These are phyloP conservation scores for Acleris cristana DNA, from an alignment of 2,888 invertebrate genomes.

Conservation along the genomic window DNA sequence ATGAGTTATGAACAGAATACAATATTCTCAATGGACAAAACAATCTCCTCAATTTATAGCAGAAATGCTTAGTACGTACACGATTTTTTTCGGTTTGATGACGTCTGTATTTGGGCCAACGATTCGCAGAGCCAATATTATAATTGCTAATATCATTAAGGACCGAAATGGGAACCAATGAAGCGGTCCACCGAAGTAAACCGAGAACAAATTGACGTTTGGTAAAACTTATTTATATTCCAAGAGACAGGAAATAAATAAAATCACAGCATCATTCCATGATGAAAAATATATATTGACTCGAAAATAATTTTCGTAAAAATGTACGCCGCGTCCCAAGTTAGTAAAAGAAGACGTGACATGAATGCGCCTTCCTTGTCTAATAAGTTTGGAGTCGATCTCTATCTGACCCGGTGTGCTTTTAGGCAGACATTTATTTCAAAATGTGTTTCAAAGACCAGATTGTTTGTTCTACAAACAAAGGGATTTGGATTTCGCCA, in stretches of 20 bases:
- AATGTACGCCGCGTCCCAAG: background rate
- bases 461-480: background rate
- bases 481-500: background rate
- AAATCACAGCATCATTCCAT: background rate
- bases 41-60: no score
- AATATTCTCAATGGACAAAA: background rate
- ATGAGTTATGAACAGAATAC: background rate
- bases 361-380: conserved; percentile 5
- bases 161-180: conserved; percentile 7
- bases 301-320: conserved; percentile 4
- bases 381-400: conserved; percentile 4
- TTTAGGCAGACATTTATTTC: no score
- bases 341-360: conserved; percentile 5
- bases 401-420: no score
- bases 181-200: conserved; percentile 14
- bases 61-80: no score
- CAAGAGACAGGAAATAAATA: conserved; percentile 1
- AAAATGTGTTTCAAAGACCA: background rate
- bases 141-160: conserved; percentile 24
- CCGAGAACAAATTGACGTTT: conserved; percentile 19
- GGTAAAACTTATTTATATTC: background rate
- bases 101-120: background rate
- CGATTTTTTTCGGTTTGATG: conserved; percentile 4
- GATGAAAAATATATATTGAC: background rate
- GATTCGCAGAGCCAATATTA: conserved; percentile 1